phyloP scores from a whole-genome alignment of 2,797 vertebrate species.

The Girardinus metallicus region DNA sequence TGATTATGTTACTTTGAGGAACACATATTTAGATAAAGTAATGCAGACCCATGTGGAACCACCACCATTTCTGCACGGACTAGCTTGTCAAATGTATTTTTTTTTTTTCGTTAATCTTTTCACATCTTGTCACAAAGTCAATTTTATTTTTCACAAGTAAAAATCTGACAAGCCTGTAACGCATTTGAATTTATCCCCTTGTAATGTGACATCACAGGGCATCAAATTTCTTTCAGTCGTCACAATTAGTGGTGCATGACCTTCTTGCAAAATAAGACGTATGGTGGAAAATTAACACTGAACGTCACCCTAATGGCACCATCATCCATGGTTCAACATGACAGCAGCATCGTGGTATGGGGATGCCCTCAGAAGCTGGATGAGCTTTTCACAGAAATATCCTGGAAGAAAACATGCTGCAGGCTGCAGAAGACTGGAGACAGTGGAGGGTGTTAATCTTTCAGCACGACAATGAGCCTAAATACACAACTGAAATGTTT shows the following conservation, averaged over 20 bases:
- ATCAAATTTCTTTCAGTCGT: neutral
- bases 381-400: too few relatives aligned
- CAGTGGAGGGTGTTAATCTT: too few relatives aligned
- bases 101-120: neutral
- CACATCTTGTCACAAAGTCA: neutral
- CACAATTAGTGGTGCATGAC: neutral
- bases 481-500: too few relatives aligned
- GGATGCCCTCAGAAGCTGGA: too few relatives aligned
- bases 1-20: neutral
- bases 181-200: neutral
- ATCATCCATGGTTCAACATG: neutral
- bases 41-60: neutral
- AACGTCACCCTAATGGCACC: neutral
- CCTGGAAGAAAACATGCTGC: neutral
- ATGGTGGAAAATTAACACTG: neutral
- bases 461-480: too few relatives aligned
- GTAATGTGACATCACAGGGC: neutral
- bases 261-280: neutral
- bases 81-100: neutral
- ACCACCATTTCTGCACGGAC: neutral
- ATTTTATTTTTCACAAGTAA: neutral
- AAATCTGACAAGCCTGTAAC: neutral
- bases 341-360: neutral
- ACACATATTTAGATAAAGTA: neutral
- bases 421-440: too few relatives aligned